Conservation (phyloP, 2,888 invertebrate species). For the Pseudeuparius sepicola region DNA sequence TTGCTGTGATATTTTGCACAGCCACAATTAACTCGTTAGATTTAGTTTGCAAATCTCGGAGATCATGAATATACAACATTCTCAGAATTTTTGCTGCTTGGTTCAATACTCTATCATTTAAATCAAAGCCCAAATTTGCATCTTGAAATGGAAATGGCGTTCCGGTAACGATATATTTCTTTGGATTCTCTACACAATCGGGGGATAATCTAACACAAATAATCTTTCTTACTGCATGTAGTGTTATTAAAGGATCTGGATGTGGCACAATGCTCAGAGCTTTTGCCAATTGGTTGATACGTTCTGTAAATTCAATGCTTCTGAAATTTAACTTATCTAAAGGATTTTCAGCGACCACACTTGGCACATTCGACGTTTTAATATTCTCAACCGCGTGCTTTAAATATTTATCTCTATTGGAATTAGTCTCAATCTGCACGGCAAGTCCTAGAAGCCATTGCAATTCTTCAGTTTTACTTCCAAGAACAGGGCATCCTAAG, state of each 20-base stretch:
- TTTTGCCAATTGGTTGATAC: conserved; percentile 69
- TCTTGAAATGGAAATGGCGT: conserved; percentile 60
- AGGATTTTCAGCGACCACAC: conserved; percentile 69
- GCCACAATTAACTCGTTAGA: conserved; percentile 92
- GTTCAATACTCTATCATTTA: conserved; percentile 54
- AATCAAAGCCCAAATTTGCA: conserved; percentile 54
- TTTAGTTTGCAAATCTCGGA: conserved; percentile 79
- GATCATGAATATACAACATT: conserved; percentile 72
- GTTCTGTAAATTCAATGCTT: conserved; percentile 71
- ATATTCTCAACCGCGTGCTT: conserved; percentile 53
- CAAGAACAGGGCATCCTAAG: conserved; percentile 58
- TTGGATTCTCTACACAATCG: conserved; percentile 47
- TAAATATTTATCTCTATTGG: conserved; percentile 69
- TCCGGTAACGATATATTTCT: conserved; percentile 44
- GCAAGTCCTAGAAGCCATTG: conserved; percentile 84
- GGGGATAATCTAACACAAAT: conserved; percentile 49
- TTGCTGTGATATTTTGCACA: conserved; percentile 86
- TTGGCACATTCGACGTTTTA: conserved; percentile 52
- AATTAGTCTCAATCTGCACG: conserved; percentile 71
- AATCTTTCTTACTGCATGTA: conserved; percentile 58
- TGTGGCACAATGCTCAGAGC: conserved; percentile 73
- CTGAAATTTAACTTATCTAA: conserved; percentile 79
- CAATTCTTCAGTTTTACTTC: conserved; percentile 55
- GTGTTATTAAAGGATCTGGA: conserved; percentile 64
- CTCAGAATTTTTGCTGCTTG: conserved; percentile 68